phyloP scores from a whole-genome alignment of 2,888 invertebrate genomes.

The Autographa pulchrina region DNA sequence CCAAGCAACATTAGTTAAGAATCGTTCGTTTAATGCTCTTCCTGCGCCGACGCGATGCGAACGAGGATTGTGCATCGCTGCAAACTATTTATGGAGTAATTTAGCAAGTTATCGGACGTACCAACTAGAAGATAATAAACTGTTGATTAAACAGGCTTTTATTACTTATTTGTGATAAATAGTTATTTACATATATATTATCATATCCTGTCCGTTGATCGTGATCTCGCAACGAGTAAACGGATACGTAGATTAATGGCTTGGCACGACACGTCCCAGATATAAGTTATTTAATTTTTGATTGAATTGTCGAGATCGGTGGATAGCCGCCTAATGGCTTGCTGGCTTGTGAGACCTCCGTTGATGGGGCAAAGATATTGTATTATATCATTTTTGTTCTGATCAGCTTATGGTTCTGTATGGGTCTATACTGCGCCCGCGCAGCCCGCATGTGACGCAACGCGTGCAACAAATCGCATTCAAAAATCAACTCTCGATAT shows the following conservation, averaged over 20 bases:
- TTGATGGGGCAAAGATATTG: slow-evolving; percentile 33
- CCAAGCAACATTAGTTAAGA: slow-evolving; percentile 32
- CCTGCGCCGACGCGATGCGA: slow-evolving; percentile 12
- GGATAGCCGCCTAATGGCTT: slow-evolving; percentile 10
- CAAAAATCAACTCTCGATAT: slow-evolving; percentile 65
- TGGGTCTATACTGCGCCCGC: slow-evolving; percentile 36
- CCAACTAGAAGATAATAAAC: slow-evolving; percentile 25
- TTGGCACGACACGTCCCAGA: slow-evolving; percentile 59
- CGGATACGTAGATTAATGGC: slow-evolving; percentile 63
- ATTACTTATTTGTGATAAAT: slow-evolving; percentile 37
- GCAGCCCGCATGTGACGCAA: slow-evolving; percentile 67
- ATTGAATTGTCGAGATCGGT: slow-evolving; percentile 38
- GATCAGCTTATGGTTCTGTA: slow-evolving; percentile 17
- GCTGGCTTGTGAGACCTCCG: slow-evolving; percentile 15
- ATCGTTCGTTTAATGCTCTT: slow-evolving; percentile 31
- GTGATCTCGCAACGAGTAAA: slow-evolving; percentile 63
- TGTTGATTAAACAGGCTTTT: slow-evolving; percentile 44
- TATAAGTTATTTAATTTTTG: slow-evolving; percentile 44
- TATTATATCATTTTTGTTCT: slow-evolving; percentile 8
- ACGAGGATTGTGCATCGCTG: slow-evolving; percentile 14
- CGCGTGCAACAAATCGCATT: slow-evolving; percentile 60
- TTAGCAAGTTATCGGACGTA: slow-evolving; percentile 18
- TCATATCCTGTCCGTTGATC: slow-evolving; percentile 64
- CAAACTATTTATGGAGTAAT: slow-evolving; percentile 21
- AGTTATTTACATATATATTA: slow-evolving; percentile 48